phyloP scores from a whole-genome alignment of 1,140 invertebrate genomes.

The Latrodectus geometricus region DNA sequence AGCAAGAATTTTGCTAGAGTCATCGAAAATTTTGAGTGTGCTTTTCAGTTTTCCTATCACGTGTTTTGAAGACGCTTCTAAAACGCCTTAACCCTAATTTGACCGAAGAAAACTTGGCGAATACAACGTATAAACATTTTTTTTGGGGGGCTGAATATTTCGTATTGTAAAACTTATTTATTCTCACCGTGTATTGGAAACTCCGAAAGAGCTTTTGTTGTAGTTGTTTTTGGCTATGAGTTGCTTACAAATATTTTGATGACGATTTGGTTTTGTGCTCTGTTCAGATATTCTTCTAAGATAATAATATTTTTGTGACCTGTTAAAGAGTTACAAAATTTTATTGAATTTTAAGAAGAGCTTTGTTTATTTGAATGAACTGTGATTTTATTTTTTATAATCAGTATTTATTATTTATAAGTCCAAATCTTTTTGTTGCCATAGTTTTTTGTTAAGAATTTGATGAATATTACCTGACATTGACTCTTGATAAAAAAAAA shows the following conservation, averaged over 20 bases:
- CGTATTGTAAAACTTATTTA: conserved; percentile 18
- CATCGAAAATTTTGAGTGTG: conserved; percentile 29
- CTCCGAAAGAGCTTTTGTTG: not conserved
- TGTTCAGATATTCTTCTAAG: no score
- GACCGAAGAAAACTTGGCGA: conserved; percentile 3
- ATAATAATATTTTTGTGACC: no score
- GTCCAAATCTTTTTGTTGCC: no score
- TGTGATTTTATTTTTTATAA: no score
- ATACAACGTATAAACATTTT: conserved; percentile 1
- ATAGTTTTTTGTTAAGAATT: no score
- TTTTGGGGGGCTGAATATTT: not conserved
- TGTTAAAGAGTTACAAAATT: no score
- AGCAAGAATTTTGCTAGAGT: conserved; percentile 13
- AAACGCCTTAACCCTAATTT: conserved; percentile 20
- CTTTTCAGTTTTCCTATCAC: not conserved
- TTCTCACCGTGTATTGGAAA: conserved; percentile 27
- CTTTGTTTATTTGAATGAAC: no score
- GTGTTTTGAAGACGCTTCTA: conserved; percentile 29
- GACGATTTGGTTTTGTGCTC: not conserved
- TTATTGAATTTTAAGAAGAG: no score
- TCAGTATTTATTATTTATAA: no score
- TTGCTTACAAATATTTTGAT: not conserved
- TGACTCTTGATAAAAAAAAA: no score
- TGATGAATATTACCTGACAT: no score
- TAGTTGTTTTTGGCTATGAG: not conserved